Percentiles rank a stretch among this genome's conserved stretches.
Conservation (phyloP, 2,888 invertebrate species). For the Leptopilina drosophilae region DNA sequence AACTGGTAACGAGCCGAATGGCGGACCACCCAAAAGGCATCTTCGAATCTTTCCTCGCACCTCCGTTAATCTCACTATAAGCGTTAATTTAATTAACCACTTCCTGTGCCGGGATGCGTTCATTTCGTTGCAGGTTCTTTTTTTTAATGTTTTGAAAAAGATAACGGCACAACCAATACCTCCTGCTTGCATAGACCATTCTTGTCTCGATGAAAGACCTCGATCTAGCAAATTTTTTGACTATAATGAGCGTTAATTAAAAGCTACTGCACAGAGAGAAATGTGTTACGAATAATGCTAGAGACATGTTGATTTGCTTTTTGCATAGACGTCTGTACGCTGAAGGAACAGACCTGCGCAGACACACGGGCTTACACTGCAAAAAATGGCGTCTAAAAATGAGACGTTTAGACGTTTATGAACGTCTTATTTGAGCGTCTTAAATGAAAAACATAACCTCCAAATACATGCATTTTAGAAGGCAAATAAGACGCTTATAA, state of each 20-base stretch:
- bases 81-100: slow-evolving; percentile 77
- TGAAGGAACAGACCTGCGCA: too few relatives aligned
- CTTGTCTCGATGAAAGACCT: slow-evolving; percentile 55
- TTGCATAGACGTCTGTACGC: too few relatives aligned
- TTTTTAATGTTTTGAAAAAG: slow-evolving; percentile 51
- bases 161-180: slow-evolving; percentile 58
- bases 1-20: slow-evolving; percentile 71
- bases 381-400: too few relatives aligned
- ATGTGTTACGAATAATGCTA: too few relatives aligned
- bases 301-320: too few relatives aligned
- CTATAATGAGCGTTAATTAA: slow-evolving; percentile 61
- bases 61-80: slow-evolving; percentile 76
- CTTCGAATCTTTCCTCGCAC: slow-evolving; percentile 74
- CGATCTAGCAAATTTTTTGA: slow-evolving; percentile 45
- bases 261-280: too few relatives aligned
- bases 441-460: too few relatives aligned
- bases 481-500: too few relatives aligned
- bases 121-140: slow-evolving; percentile 56
- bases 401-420: too few relatives aligned
- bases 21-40: slow-evolving; percentile 76
- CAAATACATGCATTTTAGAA: too few relatives aligned
- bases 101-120: slow-evolving; percentile 57
- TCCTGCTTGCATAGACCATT: slow-evolving; percentile 43
- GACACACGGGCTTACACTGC: too few relatives aligned
- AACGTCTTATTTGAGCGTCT: too few relatives aligned